A percentile compares a stretch with the other conserved stretches of the same genome.
phyloP scores from a whole-genome alignment of 2,113 vertebrate genomes.

The Peromyscus polionotus region DNA sequence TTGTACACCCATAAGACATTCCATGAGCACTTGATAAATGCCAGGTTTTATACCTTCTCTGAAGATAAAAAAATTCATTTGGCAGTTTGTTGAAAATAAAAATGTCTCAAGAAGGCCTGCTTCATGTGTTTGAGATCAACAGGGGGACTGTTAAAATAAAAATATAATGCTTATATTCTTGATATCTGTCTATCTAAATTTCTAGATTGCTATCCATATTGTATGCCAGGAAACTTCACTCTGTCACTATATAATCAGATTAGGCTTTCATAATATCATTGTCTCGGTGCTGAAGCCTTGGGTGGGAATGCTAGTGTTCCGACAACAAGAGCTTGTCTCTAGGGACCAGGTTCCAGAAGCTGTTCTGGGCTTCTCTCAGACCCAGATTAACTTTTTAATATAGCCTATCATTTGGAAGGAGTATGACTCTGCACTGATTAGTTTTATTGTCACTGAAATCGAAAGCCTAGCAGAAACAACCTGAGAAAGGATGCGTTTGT shows the following conservation, averaged over 20 bases:
- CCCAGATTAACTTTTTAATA: neutral
- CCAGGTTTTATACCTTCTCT: neutral
- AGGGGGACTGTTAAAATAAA: slow-evolving; percentile 21
- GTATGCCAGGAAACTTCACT: neutral
- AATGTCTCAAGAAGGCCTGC: neutral
- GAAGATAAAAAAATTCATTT: neutral
- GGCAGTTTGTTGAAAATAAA: neutral
- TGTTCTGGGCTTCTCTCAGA: neutral
- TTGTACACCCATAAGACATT: neutral
- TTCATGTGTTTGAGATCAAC: slow-evolving; percentile 31
- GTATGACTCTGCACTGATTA: neutral
- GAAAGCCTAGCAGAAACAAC: neutral
- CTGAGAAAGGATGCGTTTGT: neutral
- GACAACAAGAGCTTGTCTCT: neutral
- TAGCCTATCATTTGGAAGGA: neutral
- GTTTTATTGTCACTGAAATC: neutral
- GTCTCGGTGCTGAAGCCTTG: neutral
- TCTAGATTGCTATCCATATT: neutral
- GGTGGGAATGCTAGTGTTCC: neutral
- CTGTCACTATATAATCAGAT: neutral
- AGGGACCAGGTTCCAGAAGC: neutral
- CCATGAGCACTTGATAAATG: neutral
- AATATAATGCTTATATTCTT: neutral
- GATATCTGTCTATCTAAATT: neutral
- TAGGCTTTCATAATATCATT: neutral